A percentile compares a stretch with the other conserved stretches of the same genome.
phyloP scores from a whole-genome alignment of 2,888 invertebrate genomes.

The Phyllotreta cruciferae region DNA sequence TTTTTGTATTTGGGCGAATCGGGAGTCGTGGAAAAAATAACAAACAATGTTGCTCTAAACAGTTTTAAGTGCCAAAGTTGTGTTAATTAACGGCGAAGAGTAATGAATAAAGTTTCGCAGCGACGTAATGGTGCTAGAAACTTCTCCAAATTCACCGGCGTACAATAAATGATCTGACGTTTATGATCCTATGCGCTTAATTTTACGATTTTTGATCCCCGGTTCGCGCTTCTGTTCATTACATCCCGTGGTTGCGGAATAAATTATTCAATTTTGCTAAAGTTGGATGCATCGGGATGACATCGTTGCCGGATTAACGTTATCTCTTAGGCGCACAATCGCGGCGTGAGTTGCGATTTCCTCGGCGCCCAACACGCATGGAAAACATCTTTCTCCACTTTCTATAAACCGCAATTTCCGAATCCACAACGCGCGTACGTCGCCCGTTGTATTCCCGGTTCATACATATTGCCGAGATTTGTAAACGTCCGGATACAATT shows the following conservation, averaged over 20 bases:
- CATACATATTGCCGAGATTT: too few relatives aligned
- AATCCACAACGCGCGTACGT: too few relatives aligned
- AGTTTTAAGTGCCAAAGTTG: conserved; percentile 22
- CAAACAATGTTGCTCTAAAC: conserved; percentile 16
- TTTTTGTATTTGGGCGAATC: too few relatives aligned
- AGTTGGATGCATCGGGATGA: neutral
- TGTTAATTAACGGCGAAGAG: conserved; percentile 21
- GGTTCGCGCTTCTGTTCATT: neutral
- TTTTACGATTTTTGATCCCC: conserved; percentile 9
- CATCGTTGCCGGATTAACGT: neutral
- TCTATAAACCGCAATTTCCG: too few relatives aligned
- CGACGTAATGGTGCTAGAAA: conserved; percentile 1
- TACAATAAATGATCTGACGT: conserved; percentile 5
- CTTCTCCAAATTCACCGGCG: neutral
- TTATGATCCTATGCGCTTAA: conserved; percentile 4
- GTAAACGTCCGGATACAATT: too few relatives aligned
- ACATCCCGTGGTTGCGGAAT: too few relatives aligned
- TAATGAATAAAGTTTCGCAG: conserved; percentile 21
- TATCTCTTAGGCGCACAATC: too few relatives aligned
- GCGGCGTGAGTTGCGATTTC: too few relatives aligned
- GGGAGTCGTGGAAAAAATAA: neutral
- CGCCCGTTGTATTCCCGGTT: too few relatives aligned
- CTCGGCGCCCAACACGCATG: too few relatives aligned
- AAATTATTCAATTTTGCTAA: neutral
- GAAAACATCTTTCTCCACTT: too few relatives aligned